Base-by-base conservation (phyloP, 2,113 vertebrate species). In the Tricholaema leucomelas region DNA sequence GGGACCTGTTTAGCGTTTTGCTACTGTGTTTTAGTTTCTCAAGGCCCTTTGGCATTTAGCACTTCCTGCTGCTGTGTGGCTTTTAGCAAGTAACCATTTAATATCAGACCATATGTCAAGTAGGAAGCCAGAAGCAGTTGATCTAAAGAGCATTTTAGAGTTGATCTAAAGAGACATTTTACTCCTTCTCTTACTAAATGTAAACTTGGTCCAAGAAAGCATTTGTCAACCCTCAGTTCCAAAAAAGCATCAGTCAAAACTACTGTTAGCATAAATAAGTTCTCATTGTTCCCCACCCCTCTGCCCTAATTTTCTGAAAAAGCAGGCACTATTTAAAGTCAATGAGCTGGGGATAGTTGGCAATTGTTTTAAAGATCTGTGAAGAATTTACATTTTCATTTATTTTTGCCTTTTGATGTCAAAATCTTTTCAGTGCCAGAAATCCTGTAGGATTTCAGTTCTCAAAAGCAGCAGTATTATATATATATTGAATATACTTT, bases 1-100 rank as follows among this genome's bases (percentile, higher is more conserved):
- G 55, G 17, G 54, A 83, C 88, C 81, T 90, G 79, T 78, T 92
- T 60, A 87, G 28, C 48, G 6, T 90, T 91, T 89, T 87, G 86
- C 61, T 84, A 66, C 80, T 17, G 28, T 81, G 46, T 85, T 94
- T 94, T 87, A 72, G 82, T 78, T 91, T 80, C 84, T 90, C 70
- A 46, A 52, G 87, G 88, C 88, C 63, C 40, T 93, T 93, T 95
- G 89, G 33, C 59, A 64, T 91, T 85, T 88, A 90, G 92, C 81
- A 88, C 87, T 95, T 96, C 93, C 95, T 96, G 94, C 72, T 93
- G 40, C 36, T 89, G 30, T 91, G 87, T 69, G 78, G 87, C 80
- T 94, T 64, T 64, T 60, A 64, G 73, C 42, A 65, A 94, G 90
- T 91, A 93, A 93, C 80, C 44, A 84, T 87, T 91, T 92, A 89